Evolutionary conservation across 2,888 invertebrate species (phyloP).

Genomic region (Agrypnus murinus): DNA sequence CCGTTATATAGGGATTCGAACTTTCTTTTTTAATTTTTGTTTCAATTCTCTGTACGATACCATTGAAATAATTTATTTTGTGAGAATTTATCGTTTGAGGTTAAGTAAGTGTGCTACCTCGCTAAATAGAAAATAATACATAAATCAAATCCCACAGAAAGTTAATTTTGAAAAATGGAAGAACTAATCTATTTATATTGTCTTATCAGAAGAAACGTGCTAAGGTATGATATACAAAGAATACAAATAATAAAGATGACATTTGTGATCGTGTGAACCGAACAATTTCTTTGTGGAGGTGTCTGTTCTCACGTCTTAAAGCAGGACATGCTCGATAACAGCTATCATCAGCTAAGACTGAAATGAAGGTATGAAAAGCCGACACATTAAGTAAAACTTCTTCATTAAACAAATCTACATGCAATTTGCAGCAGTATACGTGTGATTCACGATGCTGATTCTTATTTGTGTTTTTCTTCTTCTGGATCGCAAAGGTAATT

Average conservation of each 20-base stretch:
- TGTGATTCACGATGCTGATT: no score
- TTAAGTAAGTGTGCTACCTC: slow-evolving; percentile 34
- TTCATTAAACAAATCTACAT: slow-evolving; percentile 1
- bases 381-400: slow-evolving; percentile 16
- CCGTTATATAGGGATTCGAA: slow-evolving; percentile 26
- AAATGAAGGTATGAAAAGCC: slow-evolving; percentile 15
- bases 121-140: slow-evolving; percentile 23
- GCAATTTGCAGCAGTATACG: neutral
- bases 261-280: slow-evolving; percentile 26
- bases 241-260: slow-evolving; percentile 30
- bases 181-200: neutral
- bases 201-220: slow-evolving; percentile 23
- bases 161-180: no score
- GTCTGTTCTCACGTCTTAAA: slow-evolving; percentile 29
- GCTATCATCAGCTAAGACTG: slow-evolving; percentile 19
- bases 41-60: slow-evolving; percentile 22
- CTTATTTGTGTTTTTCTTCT: no score
- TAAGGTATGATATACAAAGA: slow-evolving; percentile 27
- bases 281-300: slow-evolving; percentile 16
- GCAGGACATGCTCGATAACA: slow-evolving; percentile 28
- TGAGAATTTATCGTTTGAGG: slow-evolving; percentile 34
- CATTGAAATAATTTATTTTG: slow-evolving; percentile 33
- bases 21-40: slow-evolving; percentile 35
- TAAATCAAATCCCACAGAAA: no score
- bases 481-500: no score